phyloP scores from a whole-genome alignment of 2,888 invertebrate genomes.

The Macrophya annulata region DNA sequence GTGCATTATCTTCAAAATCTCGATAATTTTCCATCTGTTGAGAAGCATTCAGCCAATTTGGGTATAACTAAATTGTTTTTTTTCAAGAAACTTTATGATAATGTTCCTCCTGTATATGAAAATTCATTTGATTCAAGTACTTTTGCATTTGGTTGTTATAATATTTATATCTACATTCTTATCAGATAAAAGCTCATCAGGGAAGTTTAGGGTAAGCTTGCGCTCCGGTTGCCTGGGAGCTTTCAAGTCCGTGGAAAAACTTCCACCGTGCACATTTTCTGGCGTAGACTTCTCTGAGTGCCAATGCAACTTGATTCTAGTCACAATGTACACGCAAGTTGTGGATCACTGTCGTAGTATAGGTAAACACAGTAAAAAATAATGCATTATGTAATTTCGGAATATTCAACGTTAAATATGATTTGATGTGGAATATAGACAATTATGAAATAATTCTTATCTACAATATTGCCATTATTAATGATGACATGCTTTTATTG shows the following conservation, averaged over 20 bases:
- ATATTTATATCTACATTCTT: neutral
- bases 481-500: neutral
- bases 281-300: conserved; percentile 82
- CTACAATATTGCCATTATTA: neutral
- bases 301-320: conserved; percentile 82
- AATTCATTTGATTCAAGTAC: neutral
- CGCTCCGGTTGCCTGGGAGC: conserved; percentile 12
- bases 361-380: conserved; percentile 74
- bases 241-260: conserved; percentile 54
- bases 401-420: neutral
- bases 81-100: no score
- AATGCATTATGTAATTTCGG: neutral
- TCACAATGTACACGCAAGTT: conserved; percentile 82
- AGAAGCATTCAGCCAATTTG: conserved; percentile 15
- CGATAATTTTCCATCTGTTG: conserved; percentile 37
- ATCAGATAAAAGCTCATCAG: neutral
- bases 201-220: neutral
- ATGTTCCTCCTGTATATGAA: neutral
- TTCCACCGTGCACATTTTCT: conserved; percentile 79
- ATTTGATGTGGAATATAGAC: neutral
- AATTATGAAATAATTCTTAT: conserved; percentile 18
- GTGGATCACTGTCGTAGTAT: conserved; percentile 84
- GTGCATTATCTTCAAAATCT: conserved; percentile 34
- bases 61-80: no score
- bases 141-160: neutral